A percentile compares a stretch with the other conserved stretches of the same genome.
phyloP scores from a whole-genome alignment of 2,113 vertebrate genomes.

The Aramus guarauna region DNA sequence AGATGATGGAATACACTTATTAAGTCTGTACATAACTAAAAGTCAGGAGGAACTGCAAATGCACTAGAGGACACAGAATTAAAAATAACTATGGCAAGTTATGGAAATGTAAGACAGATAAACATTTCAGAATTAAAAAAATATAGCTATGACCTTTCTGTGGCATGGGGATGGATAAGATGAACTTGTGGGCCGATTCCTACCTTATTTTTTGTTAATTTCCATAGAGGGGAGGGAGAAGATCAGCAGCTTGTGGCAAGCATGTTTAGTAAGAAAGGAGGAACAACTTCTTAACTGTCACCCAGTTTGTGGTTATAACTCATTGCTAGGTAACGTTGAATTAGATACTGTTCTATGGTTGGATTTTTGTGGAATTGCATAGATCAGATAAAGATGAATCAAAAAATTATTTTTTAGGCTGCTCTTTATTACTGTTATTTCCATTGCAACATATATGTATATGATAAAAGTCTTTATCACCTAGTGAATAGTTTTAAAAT shows the following conservation, averaged over 20 bases:
- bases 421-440: background rate
- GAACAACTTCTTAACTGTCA: background rate
- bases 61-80: background rate
- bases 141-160: background rate
- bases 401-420: background rate
- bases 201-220: background rate
- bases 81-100: background rate
- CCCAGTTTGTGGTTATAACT: background rate
- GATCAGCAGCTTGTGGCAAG: background rate
- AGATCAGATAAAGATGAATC: background rate
- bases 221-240: background rate
- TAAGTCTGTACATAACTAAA: background rate
- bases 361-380: background rate
- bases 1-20: background rate
- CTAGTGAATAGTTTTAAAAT: background rate
- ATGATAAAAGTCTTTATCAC: background rate
- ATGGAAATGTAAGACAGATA: background rate
- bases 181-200: background rate
- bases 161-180: fast-evolving
- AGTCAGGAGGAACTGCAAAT: background rate
- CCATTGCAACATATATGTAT: background rate
- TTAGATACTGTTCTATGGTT: background rate
- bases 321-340: background rate
- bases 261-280: background rate
- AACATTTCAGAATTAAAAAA: background rate